These are phyloP conservation scores for Mormyrus lacerda DNA, from an alignment of 2,113 vertebrate species.

Conservation along the genomic window DNA sequence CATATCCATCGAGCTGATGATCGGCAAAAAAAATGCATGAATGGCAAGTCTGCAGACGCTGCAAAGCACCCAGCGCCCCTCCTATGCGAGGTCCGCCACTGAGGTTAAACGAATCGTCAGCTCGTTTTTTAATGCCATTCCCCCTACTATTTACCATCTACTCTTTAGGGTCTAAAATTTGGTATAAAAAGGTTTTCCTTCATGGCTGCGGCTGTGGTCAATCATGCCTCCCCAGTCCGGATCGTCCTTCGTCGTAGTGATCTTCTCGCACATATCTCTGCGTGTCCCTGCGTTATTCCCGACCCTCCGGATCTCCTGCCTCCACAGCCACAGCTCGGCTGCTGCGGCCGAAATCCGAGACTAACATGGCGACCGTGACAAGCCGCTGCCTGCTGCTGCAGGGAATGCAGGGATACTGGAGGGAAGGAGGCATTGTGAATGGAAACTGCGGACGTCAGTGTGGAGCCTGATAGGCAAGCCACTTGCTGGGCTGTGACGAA, in stretches of 20 bases:
- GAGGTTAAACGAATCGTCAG: constrained; percentile 47
- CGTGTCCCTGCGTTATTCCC: constrained; percentile 45
- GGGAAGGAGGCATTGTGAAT: constrained; percentile 51
- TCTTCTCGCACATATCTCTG: constrained; percentile 43
- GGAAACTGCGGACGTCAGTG: constrained; percentile 40
- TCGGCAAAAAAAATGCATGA: constrained; percentile 30
- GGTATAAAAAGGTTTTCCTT: constrained; percentile 20
- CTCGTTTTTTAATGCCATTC: constrained; percentile 51
- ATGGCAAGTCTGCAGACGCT: constrained; percentile 60
- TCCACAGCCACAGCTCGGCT: constrained; percentile 35
- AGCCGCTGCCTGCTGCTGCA: constrained; percentile 48
- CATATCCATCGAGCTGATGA: constrained; percentile 30
- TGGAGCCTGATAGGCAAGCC: background rate
- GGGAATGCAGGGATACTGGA: constrained; percentile 28
- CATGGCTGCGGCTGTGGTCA: constrained; percentile 19
- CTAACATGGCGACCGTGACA: constrained; percentile 61
- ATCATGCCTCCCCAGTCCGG: constrained; percentile 23
- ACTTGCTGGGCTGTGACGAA: background rate
- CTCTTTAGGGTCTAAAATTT: constrained; percentile 31
- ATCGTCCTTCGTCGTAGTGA: constrained; percentile 35
- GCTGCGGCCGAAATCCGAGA: constrained; percentile 60
- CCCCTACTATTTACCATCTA: constrained; percentile 34
- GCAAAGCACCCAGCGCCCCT: constrained; percentile 61
- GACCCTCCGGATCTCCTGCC: constrained; percentile 47
- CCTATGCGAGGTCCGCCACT: constrained; percentile 57